Evolutionary conservation across 92 coral and sea anemone species (phyloP).

Genomic region (Epizoanthus ramosus): DNA sequence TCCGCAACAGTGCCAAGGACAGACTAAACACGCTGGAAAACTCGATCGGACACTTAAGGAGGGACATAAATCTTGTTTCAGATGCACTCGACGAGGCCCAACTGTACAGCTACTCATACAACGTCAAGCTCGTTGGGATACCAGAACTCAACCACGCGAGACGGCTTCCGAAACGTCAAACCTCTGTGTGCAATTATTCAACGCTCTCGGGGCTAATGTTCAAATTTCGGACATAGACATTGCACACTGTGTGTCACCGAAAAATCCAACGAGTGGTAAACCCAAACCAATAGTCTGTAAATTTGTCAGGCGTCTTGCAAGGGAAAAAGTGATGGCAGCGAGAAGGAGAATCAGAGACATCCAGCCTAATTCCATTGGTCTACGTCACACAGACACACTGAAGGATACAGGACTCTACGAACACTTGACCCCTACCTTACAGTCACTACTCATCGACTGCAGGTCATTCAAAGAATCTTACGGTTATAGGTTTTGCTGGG

Average conservation of each 20-base stretch:
- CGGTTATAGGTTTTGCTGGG: constrained; percentile 4
- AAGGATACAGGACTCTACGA: too few species aligned
- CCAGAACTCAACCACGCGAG: constrained; percentile 41
- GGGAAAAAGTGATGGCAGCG: too few species aligned
- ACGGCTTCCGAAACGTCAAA: constrained; percentile 40
- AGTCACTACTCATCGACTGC: not conserved
- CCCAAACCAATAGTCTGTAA: too few species aligned
- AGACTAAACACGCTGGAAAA: not conserved
- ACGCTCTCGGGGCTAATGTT: constrained; percentile 27
- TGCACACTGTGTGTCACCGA: constrained; percentile 30
- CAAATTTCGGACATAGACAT: constrained; percentile 28
- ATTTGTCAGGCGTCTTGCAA: too few species aligned
- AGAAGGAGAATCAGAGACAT: too few species aligned
- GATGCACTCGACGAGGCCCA: constrained; percentile 26
- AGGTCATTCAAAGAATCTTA: constrained; percentile 2
- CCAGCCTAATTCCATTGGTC: too few species aligned
- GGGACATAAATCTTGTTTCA: constrained; percentile 11
- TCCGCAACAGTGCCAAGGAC: constrained; percentile 11
- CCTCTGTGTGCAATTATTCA: constrained; percentile 34
- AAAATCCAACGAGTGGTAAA: too few species aligned
- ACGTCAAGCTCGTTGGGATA: constrained; percentile 39
- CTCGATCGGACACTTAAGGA: constrained; percentile 15
- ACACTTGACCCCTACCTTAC: too few species aligned
- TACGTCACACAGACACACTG: too few species aligned
- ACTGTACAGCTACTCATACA: constrained; percentile 33